phyloP scores from a whole-genome alignment of 2,888 invertebrate species.

The Tuta absoluta region DNA sequence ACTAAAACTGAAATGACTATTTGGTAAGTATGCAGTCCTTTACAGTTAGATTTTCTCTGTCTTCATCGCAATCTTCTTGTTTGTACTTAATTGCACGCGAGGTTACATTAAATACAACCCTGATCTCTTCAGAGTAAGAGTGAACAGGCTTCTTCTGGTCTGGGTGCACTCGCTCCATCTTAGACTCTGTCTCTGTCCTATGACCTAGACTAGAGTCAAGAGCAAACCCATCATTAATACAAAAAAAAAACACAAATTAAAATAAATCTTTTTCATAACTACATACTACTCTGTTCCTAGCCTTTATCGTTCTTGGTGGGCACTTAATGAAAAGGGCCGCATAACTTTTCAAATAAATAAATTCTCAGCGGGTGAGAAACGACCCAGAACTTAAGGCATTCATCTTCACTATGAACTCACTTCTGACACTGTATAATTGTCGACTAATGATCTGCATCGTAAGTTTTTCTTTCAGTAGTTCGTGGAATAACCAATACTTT shows the following conservation, averaged over 20 bases:
- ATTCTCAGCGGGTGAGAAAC: slow-evolving; percentile 39
- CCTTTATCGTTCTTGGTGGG: slow-evolving; percentile 1
- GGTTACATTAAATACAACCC: too few species aligned
- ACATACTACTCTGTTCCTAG: not conserved
- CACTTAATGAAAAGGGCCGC: slow-evolving; percentile 9
- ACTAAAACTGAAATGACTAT: not conserved
- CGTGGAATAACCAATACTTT: slow-evolving; percentile 14
- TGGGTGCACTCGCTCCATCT: too few species aligned
- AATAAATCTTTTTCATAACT: not conserved
- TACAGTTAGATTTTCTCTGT: not conserved
- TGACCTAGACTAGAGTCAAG: too few species aligned
- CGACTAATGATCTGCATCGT: slow-evolving; percentile 52
- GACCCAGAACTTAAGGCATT: slow-evolving; percentile 48
- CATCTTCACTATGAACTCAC: slow-evolving; percentile 45
- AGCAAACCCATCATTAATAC: too few species aligned
- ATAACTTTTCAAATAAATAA: slow-evolving; percentile 12
- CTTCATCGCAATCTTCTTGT: too few species aligned
- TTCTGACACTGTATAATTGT: slow-evolving; percentile 45
- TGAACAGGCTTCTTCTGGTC: too few species aligned
- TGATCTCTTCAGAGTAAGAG: too few species aligned
- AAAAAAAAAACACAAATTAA: not conserved
- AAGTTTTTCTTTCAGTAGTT: slow-evolving; percentile 34
- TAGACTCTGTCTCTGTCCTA: too few species aligned
- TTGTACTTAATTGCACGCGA: too few species aligned
- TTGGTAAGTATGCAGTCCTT: not conserved